phyloP scores from a whole-genome alignment of 2,888 invertebrate species.

The Epinotia bilunana region DNA sequence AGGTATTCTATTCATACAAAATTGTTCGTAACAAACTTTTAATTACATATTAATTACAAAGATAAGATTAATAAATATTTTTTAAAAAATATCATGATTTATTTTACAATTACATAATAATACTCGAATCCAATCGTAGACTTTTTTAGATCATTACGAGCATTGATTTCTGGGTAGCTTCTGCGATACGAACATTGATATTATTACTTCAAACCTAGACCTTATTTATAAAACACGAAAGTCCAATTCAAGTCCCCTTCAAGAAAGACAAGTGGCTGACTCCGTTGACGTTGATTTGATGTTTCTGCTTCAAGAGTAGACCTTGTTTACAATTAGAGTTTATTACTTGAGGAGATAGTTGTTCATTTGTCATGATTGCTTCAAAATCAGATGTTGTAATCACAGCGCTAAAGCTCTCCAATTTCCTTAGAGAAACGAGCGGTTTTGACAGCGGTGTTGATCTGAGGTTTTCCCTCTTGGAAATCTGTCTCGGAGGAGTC shows the following conservation, averaged over 20 bases:
- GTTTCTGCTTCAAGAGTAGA: too few relatives aligned
- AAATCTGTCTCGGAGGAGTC: constrained; percentile 1
- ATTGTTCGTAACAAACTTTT: constrained; percentile 2
- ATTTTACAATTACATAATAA: neutral
- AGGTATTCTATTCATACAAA: too few relatives aligned
- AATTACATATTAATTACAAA: constrained; percentile 6
- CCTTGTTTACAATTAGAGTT: too few relatives aligned
- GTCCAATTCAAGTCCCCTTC: neutral
- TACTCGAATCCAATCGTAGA: too few relatives aligned
- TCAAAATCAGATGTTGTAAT: too few relatives aligned
- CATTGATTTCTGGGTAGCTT: neutral
- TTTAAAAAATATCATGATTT: constrained; percentile 11
- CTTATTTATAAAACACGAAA: neutral
- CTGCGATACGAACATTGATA: too few relatives aligned
- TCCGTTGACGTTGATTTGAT: too few relatives aligned
- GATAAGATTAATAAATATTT: constrained; percentile 18
- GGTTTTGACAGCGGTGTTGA: neutral
- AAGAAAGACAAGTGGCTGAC: too few relatives aligned
- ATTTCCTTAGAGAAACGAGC: neutral
- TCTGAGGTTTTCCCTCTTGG: neutral
- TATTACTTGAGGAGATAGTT: too few relatives aligned
- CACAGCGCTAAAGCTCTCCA: neutral
- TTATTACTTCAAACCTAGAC: neutral
- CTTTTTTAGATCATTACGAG: too few relatives aligned
- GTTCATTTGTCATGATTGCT: too few relatives aligned